Conservation (phyloP, 2,888 invertebrate genomes). For the Callyntrura guangdongensis region DNA sequence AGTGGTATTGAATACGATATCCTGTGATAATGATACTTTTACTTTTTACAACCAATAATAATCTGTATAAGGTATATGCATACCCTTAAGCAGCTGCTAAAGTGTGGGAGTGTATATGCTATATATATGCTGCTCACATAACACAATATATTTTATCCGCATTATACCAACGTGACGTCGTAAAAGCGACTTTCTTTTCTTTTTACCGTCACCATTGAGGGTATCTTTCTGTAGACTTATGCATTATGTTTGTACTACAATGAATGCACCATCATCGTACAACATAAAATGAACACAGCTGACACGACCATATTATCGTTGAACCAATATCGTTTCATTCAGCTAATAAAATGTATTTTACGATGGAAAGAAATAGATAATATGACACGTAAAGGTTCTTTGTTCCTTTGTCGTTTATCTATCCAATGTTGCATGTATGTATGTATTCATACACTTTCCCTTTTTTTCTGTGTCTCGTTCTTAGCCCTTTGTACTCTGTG, state of each 20-base stretch:
- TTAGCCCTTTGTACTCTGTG: constrained; percentile 58
- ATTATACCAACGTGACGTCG: constrained; percentile 50
- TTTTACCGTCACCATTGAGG: constrained; percentile 7
- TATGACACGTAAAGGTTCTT: background rate
- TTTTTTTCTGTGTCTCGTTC: background rate
- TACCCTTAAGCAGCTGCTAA: background rate
- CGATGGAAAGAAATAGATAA: constrained; percentile 44
- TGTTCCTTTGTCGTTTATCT: background rate
- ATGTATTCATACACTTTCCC: background rate
- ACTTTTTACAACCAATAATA: constrained; percentile 63
- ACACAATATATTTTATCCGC: background rate
- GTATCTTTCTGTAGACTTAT: constrained; percentile 8
- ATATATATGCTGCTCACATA: background rate
- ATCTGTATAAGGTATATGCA: background rate
- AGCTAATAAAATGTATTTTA: constrained; percentile 77
- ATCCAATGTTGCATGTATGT: background rate
- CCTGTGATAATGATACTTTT: constrained; percentile 72
- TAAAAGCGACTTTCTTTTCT: constrained; percentile 60
- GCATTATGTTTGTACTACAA: constrained; percentile 27
- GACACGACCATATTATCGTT: constrained; percentile 37
- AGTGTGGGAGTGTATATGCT: background rate
- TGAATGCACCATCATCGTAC: constrained; percentile 39
- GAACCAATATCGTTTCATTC: constrained; percentile 71
- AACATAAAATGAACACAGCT: background rate
- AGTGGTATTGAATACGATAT: constrained; percentile 43